Conservation (phyloP, 37 sponge, comb jelly and placozoan species). For the Geodia barretti region DNA sequence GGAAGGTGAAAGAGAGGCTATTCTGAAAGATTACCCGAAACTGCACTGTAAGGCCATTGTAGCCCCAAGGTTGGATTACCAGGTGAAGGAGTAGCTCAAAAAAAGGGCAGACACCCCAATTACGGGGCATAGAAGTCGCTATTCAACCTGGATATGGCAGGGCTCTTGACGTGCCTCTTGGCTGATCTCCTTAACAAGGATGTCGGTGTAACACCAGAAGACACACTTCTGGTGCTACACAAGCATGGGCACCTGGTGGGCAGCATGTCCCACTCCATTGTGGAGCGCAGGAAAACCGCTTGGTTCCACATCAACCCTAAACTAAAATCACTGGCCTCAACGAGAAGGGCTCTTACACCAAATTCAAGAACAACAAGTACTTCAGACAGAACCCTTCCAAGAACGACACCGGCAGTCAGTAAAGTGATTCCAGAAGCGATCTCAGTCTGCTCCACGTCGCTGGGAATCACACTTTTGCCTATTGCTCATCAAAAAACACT, state of each 20-base stretch:
- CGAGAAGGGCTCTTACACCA: slow-evolving; percentile 7
- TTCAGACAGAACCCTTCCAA: not conserved
- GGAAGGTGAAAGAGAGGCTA: slow-evolving; percentile 20
- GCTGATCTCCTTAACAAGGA: slow-evolving; percentile 26
- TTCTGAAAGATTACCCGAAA: slow-evolving; percentile 19
- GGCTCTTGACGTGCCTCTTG: not conserved
- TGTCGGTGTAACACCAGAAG: not conserved
- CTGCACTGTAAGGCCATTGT: not conserved
- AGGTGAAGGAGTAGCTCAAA: slow-evolving; percentile 26
- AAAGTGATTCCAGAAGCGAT: not conserved
- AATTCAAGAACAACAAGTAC: not conserved
- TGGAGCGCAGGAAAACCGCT: slow-evolving; percentile 17
- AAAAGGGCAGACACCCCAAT: slow-evolving; percentile 6
- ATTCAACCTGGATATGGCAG: not conserved
- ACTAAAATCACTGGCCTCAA: slow-evolving; percentile 9
- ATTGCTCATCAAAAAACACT: no score
- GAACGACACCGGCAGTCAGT: not conserved
- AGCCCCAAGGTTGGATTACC: slow-evolving; percentile 17
- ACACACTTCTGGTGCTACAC: slow-evolving; percentile 15
- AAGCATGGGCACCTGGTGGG: slow-evolving; percentile 6
- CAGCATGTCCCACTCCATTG: slow-evolving; percentile 12
- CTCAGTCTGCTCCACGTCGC: not conserved
- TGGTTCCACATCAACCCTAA: slow-evolving; percentile 25
- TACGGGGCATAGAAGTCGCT: slow-evolving; percentile 10
- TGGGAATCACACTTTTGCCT: not conserved